Evolutionary conservation across 2,888 invertebrate species (phyloP), one percentile per base, ranked within the genome.

Genomic region (Noctua janthe): DNA sequence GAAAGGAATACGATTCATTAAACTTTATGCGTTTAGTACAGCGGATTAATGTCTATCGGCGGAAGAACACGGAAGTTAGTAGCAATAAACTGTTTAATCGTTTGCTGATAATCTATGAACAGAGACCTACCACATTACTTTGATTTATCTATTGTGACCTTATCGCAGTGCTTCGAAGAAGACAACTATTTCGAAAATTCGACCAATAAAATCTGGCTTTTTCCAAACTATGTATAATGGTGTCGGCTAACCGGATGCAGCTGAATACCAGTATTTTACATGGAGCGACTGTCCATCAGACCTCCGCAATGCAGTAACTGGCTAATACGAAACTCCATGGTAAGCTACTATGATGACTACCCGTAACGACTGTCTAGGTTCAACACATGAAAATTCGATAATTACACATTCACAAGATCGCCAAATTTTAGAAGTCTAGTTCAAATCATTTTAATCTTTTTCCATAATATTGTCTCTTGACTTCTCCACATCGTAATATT

Each of bases 21-120:
- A 71, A 74, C n/a, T 83, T 86, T 76, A 83, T 79, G 71, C 5
- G 56, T 76, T 76, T 76, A 0, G 23, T 76, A 29, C 43, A 39
- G 49, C 11, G 6, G 20, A 77, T 82, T 74, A 74, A 77, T 82
- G 74, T 72, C 71, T 71, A 71, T 74, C 3, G 62, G 54, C 13
- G n/a, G 29, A 20, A 47, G 13, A 76, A 73, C 69, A 47, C 51
- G 15, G 35, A 70, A 85, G 49, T 73, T 20, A 71, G 43, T 43
- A 59, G 49, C 35, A 29, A 54, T 80, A 39, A 76, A 70, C 1
- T 71, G 15, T 73, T 66, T 85, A 71, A 85, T 84, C 66, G 71
- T 67, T 84, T 74, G 74, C 39, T 66, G 73, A 73, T 76, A 81
- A 62, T 35, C 29, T 69, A 67, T 0, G 23, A 47, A 82, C 39